Conservation (phyloP, 1,140 invertebrate genomes). For the Listronotus bonariensis region DNA sequence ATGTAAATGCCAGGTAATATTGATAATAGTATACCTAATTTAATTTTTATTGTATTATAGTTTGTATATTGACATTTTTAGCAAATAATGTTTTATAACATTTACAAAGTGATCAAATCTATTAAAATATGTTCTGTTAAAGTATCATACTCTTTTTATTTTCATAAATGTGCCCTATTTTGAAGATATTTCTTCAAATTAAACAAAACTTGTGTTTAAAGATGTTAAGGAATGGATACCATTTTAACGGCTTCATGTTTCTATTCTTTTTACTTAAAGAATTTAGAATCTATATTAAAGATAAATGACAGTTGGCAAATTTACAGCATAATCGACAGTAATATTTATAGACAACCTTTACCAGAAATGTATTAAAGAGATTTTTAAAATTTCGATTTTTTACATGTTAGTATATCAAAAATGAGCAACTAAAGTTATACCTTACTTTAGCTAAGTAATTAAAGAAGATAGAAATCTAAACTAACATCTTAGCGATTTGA, state of each 20-base stretch:
- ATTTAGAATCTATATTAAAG: too few species aligned
- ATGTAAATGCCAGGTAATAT: background rate
- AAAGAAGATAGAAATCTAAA: too few species aligned
- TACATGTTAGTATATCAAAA: too few species aligned
- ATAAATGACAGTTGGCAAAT: too few species aligned
- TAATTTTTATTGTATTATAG: slow-evolving; percentile 12
- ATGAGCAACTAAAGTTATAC: too few species aligned
- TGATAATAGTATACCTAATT: background rate
- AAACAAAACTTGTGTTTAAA: background rate
- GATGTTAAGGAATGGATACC: background rate
- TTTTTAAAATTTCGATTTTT: too few species aligned
- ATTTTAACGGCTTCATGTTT: background rate
- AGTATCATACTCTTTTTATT: slow-evolving; percentile 5
- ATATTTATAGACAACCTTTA: too few species aligned
- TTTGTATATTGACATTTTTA: slow-evolving; percentile 16
- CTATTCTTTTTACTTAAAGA: too few species aligned
- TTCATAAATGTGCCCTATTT: slow-evolving; percentile 18
- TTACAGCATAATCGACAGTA: too few species aligned
- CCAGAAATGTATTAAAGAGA: too few species aligned
- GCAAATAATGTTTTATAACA: slow-evolving; percentile 12
- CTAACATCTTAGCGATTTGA: too few species aligned
- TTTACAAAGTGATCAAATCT: slow-evolving; percentile 5
- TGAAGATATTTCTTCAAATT: slow-evolving; percentile 19
- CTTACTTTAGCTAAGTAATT: too few species aligned
- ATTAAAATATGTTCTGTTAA: slow-evolving; percentile 19